phyloP scores from a whole-genome alignment of 2,888 invertebrate genomes.

The Scelioninae gen. 1 region DNA sequence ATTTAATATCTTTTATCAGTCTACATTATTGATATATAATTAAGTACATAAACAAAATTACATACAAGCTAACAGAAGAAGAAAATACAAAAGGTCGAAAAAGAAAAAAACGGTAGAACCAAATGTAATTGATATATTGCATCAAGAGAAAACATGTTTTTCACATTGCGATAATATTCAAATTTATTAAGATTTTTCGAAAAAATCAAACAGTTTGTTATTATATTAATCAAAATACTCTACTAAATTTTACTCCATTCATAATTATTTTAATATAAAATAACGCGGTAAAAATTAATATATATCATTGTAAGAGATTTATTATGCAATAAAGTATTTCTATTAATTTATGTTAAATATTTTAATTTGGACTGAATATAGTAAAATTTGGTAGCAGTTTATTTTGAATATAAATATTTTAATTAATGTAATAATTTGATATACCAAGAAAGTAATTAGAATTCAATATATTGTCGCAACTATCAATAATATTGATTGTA shows the following conservation, averaged over 20 bases:
- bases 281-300: no score
- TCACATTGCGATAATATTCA: conserved; percentile 40
- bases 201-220: conserved; percentile 6
- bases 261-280: no score
- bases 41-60: conserved; percentile 36
- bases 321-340: neutral
- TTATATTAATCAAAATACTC: neutral
- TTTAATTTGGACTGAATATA: conserved; percentile 2
- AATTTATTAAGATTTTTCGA: conserved; percentile 17
- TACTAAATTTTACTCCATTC: no score
- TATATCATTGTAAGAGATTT: no score
- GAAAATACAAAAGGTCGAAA: conserved; percentile 31
- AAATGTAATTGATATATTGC: conserved; percentile 45
- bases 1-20: conserved; percentile 48
- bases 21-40: conserved; percentile 39
- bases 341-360: conserved; percentile 4
- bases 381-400: no score
- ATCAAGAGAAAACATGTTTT: conserved; percentile 22
- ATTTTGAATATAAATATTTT: conserved; percentile 26
- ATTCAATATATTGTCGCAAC: conserved; percentile 51
- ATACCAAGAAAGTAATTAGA: conserved; percentile 1
- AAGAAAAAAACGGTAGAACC: conserved; percentile 36
- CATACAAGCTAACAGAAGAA: conserved; percentile 15
- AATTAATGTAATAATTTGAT: conserved; percentile 32
- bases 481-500: conserved; percentile 40